A percentile compares a stretch with the other conserved stretches of the same genome.
Conservation (phyloP, 2,113 vertebrate genomes). For the Oreochromis tanganicae region DNA sequence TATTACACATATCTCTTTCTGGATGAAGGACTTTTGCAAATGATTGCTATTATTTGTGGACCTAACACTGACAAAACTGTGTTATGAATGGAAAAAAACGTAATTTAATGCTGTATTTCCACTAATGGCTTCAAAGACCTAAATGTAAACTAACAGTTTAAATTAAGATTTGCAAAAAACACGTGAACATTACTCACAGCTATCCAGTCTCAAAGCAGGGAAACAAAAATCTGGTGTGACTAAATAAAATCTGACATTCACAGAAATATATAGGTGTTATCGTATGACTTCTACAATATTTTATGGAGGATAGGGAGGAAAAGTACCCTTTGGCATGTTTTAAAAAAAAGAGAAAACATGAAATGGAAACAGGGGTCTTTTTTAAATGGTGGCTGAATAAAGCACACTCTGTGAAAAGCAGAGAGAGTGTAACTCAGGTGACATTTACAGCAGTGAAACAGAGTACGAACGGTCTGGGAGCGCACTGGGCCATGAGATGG, state of each 20-base stretch:
- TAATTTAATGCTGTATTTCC: not conserved
- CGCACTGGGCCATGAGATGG: slow-evolving; percentile 40
- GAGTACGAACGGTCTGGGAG: slow-evolving; percentile 34
- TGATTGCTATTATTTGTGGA: not conserved
- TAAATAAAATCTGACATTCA: not conserved
- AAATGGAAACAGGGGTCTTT: slow-evolving; percentile 53
- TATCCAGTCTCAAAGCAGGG: not conserved
- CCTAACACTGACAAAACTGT: not conserved
- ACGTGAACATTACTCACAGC: not conserved
- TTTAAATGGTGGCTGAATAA: slow-evolving; percentile 49
- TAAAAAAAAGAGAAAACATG: slow-evolving; percentile 55
- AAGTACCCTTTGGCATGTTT: slow-evolving; percentile 15
- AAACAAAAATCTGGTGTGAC: not conserved
- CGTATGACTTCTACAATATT: not conserved
- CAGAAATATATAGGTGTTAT: slow-evolving; percentile 28
- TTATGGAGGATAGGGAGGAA: not conserved
- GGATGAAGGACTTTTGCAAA: not conserved
- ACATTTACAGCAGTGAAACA: slow-evolving; percentile 70
- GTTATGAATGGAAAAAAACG: not conserved
- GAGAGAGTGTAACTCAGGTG: slow-evolving; percentile 59
- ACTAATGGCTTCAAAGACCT: not conserved
- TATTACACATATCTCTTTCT: not conserved
- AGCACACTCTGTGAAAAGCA: slow-evolving; percentile 31
- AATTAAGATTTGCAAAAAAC: not conserved
- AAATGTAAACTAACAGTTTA: not conserved